A percentile compares a stretch with the other conserved stretches of the same genome.
Conservation (phyloP, 2,113 vertebrate species). For the Aplodontia rufa region DNA sequence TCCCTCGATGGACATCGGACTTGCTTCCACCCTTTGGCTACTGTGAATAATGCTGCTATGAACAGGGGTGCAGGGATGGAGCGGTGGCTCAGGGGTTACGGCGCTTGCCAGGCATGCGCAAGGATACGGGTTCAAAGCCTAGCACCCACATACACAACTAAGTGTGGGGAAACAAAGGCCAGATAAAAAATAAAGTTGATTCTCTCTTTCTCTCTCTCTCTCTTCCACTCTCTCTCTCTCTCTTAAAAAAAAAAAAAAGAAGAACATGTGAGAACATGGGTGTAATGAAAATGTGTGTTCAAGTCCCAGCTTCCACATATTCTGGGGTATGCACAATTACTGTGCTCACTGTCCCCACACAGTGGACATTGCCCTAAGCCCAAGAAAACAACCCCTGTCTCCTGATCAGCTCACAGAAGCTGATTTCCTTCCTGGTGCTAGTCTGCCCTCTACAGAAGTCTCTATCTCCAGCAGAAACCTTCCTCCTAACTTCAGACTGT, state of each 20-base stretch:
- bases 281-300: neutral
- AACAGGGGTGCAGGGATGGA: accelerated
- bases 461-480: neutral
- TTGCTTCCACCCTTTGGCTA: neutral
- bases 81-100: too few relatives aligned
- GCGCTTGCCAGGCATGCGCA: too few relatives aligned
- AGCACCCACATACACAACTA: too few relatives aligned
- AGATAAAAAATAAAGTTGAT: too few relatives aligned
- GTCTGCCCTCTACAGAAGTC: neutral
- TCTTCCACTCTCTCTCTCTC: too few relatives aligned
- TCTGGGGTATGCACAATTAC: too few relatives aligned
- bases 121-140: too few relatives aligned
- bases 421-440: neutral
- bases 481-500: neutral
- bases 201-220: too few relatives aligned
- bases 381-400: neutral
- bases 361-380: neutral
- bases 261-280: too few relatives aligned
- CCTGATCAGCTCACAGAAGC: neutral
- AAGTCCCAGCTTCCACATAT: neutral
- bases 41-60: neutral
- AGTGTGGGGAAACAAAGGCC: too few relatives aligned
- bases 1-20: neutral
- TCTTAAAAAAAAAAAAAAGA: too few relatives aligned
- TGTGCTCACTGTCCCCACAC: neutral